Evolutionary conservation across 2,113 vertebrate genomes (phyloP).

Genomic region (Pionites leucogaster): DNA sequence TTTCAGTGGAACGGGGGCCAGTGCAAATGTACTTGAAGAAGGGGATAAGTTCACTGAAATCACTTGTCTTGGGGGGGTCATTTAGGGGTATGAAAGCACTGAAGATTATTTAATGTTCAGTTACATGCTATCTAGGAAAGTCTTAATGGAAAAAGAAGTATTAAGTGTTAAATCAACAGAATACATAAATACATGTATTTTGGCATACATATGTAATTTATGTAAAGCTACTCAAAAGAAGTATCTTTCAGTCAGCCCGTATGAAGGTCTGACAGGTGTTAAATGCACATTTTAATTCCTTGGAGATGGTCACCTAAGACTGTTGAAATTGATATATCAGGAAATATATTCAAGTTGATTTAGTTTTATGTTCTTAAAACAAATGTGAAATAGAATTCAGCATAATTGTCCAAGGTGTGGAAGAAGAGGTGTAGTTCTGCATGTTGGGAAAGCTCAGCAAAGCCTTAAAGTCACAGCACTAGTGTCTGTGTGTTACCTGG

Average conservation of each 20-base stretch:
- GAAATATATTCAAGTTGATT: background rate
- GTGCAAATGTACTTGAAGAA: background rate
- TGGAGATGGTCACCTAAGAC: background rate
- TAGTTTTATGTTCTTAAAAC: background rate
- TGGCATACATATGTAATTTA: background rate
- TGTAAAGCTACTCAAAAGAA: background rate
- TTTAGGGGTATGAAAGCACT: background rate
- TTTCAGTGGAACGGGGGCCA: background rate
- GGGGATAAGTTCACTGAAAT: background rate
- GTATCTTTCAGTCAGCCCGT: background rate
- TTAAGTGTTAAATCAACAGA: background rate
- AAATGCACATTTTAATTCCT: background rate
- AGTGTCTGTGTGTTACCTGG: background rate
- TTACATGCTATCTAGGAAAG: background rate
- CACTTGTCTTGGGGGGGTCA: accelerated
- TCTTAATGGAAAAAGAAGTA: background rate
- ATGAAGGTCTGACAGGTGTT: background rate
- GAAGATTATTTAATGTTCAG: background rate
- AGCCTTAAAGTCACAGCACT: background rate
- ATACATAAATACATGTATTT: background rate
- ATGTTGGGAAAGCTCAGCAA: background rate
- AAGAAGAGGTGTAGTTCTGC: background rate
- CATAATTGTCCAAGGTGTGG: background rate
- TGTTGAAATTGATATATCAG: background rate
- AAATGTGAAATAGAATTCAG: background rate